These are phyloP conservation scores for Cephalopachus bancanus DNA, from an alignment of 2,797 vertebrate species.

Conservation along the genomic window DNA sequence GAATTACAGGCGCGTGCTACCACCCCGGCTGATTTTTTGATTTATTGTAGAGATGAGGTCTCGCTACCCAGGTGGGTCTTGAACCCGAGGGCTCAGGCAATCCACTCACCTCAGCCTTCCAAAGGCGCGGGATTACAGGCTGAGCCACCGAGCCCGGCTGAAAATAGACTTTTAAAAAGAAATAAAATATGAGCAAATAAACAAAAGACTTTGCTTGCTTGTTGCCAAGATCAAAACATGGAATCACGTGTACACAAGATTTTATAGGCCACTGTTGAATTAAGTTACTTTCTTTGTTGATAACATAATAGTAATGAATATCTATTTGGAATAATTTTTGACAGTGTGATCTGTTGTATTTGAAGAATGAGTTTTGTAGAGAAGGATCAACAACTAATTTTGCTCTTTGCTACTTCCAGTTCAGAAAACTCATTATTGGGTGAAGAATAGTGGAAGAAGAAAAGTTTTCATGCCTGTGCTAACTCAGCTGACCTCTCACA, in stretches of 20 bases:
- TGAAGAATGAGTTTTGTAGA: slow-evolving; percentile 23
- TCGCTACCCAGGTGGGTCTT: too few species aligned
- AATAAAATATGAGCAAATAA: not conserved
- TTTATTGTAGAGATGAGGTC: too few species aligned
- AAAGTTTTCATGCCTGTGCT: slow-evolving; percentile 28
- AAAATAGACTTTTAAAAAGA: not conserved
- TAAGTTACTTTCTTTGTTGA: not conserved
- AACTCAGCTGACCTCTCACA: slow-evolving; percentile 31
- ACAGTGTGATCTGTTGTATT: not conserved
- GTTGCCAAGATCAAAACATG: not conserved
- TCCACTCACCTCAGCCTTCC: too few species aligned
- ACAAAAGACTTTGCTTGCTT: not conserved
- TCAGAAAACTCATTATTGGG: not conserved
- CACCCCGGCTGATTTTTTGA: too few species aligned
- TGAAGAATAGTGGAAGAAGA: slow-evolving; percentile 25
- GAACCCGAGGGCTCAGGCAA: too few species aligned
- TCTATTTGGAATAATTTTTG: slow-evolving; percentile 35
- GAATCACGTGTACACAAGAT: not conserved
- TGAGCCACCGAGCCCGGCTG: too few species aligned
- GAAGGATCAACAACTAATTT: not conserved
- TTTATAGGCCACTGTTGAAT: not conserved
- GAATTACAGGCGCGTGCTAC: too few species aligned
- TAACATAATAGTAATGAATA: not conserved
- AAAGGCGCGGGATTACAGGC: too few species aligned
- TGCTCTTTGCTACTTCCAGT: not conserved